Evolutionary conservation across 2,113 vertebrate genomes (phyloP).

Genomic region (Manacus vitellinus): DNA sequence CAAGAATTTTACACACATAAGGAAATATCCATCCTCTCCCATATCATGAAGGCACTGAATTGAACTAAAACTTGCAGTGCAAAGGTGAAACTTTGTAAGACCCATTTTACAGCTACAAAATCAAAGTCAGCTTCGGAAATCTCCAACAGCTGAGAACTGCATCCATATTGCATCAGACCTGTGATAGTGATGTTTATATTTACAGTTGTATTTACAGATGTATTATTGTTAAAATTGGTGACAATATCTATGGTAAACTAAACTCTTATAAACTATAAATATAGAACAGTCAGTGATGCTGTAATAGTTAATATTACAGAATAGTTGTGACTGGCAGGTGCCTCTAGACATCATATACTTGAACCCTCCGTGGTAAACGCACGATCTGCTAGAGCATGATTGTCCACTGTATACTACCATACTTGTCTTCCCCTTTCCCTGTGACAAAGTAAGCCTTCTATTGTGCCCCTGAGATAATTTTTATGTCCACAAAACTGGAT

Average conservation of each 20-base stretch:
- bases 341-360: background rate
- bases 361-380: no score
- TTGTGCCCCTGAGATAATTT: background rate
- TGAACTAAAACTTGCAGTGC: background rate
- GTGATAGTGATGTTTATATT: background rate
- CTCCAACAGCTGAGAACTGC: background rate
- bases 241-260: background rate
- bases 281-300: rapidly evolving
- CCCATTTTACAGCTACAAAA: rapidly evolving
- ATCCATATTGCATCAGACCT: rapidly evolving
- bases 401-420: background rate
- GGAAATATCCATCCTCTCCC: no score
- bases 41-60: no score
- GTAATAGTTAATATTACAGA: background rate
- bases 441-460: background rate
- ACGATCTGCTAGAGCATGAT: background rate
- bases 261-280: rapidly evolving
- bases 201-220: background rate
- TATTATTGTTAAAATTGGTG: background rate
- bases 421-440: background rate
- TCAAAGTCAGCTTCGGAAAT: background rate
- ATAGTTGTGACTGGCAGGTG: background rate
- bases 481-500: no score
- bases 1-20: background rate
- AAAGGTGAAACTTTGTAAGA: background rate